These are phyloP conservation scores for Eurytoma adleriae DNA, from an alignment of 2,888 invertebrate species.

Conservation along the genomic window DNA sequence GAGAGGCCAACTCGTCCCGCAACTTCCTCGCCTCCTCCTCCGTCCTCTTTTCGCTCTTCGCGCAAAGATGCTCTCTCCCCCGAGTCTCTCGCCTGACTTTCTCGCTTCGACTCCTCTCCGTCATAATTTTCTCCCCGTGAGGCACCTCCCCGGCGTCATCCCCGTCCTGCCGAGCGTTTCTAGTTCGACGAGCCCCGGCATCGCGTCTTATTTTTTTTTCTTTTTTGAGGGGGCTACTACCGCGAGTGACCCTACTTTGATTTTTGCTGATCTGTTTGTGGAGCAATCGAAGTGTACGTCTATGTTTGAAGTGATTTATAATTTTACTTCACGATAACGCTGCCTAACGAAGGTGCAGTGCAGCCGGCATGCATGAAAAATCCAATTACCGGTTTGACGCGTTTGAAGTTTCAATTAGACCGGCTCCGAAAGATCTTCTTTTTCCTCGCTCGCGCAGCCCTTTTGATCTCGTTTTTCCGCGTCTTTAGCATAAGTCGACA, in stretches of 20 bases:
- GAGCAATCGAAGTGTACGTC: neutral
- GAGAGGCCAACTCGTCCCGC: constrained; percentile 38
- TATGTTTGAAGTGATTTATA: constrained; percentile 22
- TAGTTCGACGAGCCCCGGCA: neutral
- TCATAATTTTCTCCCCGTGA: constrained; percentile 33
- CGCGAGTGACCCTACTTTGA: neutral
- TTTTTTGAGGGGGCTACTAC: neutral
- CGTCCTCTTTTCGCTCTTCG: constrained; percentile 9
- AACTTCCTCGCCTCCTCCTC: constrained; percentile 20
- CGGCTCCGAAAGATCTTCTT: constrained; percentile 7
- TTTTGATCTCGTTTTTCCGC: neutral
- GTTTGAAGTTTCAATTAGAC: constrained; percentile 31
- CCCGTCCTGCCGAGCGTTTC: neutral
- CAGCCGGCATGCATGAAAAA: neutral
- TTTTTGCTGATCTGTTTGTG: no score
- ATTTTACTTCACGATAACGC: constrained; percentile 10
- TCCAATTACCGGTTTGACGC: constrained; percentile 13
- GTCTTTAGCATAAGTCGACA: neutral
- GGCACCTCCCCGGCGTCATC: neutral
- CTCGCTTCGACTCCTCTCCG: constrained; percentile 21
- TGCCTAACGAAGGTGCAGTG: neutral
- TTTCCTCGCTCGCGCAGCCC: neutral
- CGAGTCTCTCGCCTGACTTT: constrained; percentile 14
- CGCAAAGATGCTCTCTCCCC: neutral
- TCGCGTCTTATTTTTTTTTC: neutral